Conservation (phyloP, 2,113 vertebrate species). For the Murina feae region DNA sequence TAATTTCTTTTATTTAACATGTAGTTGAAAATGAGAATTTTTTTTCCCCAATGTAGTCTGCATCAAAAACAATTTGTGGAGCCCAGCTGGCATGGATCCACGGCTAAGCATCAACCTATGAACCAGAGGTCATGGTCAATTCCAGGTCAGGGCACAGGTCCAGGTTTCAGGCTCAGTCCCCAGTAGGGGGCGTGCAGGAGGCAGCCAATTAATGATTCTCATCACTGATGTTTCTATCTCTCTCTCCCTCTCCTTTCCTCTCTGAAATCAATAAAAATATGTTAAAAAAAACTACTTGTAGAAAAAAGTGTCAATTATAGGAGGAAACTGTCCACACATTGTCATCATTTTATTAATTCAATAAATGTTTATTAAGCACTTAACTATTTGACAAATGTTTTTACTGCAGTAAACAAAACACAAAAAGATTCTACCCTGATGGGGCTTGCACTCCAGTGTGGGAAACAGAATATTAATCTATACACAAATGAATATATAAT, state of each 20-base stretch:
- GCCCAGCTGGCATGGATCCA: too few species aligned
- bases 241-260: too few species aligned
- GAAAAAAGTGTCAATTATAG: neutral
- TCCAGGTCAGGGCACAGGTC: too few species aligned
- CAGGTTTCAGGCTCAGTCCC: too few species aligned
- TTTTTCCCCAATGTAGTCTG: neutral
- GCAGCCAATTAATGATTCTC: too few species aligned
- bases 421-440: neutral
- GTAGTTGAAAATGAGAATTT: constrained; percentile 28
- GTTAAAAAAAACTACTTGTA: too few species aligned
- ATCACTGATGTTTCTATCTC: too few species aligned
- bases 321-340: neutral
- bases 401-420: constrained; percentile 16
- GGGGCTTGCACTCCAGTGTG: neutral
- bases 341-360: constrained; percentile 9
- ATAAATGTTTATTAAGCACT: constrained; percentile 7
- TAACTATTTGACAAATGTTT: constrained; percentile 10
- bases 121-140: too few species aligned
- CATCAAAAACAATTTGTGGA: neutral
- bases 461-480: neutral
- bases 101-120: too few species aligned
- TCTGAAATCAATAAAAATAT: too few species aligned
- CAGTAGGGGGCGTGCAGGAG: too few species aligned
- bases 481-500: neutral
- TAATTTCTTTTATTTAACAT: constrained; percentile 29